Evolutionary conservation across 1,140 invertebrate genomes (phyloP), one percentile per base, ranked within the genome.

Genomic region (Caligus rogercresseyi): DNA sequence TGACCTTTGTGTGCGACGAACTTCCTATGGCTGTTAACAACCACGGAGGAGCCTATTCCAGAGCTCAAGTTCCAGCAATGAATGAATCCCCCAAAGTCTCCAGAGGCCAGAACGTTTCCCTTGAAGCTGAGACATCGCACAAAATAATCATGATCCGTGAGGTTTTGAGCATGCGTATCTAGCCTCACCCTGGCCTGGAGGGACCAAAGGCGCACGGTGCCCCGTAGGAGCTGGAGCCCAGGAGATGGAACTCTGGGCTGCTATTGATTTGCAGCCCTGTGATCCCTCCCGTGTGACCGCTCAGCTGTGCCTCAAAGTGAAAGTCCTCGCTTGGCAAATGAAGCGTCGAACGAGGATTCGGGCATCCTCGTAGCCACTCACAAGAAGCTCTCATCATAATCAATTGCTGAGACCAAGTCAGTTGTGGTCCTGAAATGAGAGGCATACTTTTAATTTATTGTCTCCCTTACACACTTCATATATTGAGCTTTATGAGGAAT

Each of bases 351-450:
- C 18, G n/a, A 18, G 20, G 4, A 60, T 60, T 14, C 23, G 57
- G 21, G 57, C 21, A 19, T 60, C 57, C 26, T 60, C 57, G 21
- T 26, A 60, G 24, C 57, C 57, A 15, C 20, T 31, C 16, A 60
- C 25, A 2, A 60, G 21, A n/a, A 60, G 24, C 4, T 31, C 16
- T 25, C 57, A 19, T 60, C 24, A 25, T 25, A 60, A 19, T 60
- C 57, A 25, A 60, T 25, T 14, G 57, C 24, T 1, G 57, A 25
- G 2, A 60, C 57, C 57, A 60, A 60, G 26, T 60, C 57, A n/a
- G 18, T 60, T 43, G 26, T 43, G 18, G 1, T 18, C 57, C 57
- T 60, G n/a, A n/a, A n/a, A n/a, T n/a, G n/a, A n/a, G n/a, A n/a
- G n/a, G n/a, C n/a, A n/a, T n/a, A n/a, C n/a, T n/a, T n/a, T n/a